These are phyloP conservation scores for Paralichthys olivaceus DNA, from an alignment of 2,113 vertebrate genomes.

Conservation along the genomic window DNA sequence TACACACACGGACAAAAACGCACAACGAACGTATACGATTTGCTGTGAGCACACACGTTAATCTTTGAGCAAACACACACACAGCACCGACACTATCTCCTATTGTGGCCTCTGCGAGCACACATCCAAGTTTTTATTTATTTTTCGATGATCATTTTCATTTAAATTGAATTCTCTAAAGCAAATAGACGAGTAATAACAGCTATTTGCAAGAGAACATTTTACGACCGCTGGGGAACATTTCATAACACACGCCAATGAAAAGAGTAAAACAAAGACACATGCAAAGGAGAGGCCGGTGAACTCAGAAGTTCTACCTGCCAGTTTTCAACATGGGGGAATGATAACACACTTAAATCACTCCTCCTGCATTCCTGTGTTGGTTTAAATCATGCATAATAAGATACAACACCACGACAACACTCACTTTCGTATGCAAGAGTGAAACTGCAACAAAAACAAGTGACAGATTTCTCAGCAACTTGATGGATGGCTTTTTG, in stretches of 20 bases:
- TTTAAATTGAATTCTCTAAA: conserved; percentile 9
- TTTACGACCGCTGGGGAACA: conserved; percentile 11
- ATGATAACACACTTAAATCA: background rate
- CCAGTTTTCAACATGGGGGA: background rate
- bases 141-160: conserved; percentile 7
- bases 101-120: conserved; percentile 15
- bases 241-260: conserved; percentile 14
- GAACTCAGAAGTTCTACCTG: background rate
- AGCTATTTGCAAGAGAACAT: background rate
- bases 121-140: background rate
- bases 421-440: no score
- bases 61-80: conserved; percentile 39
- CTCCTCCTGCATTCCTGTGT: background rate
- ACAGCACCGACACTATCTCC: background rate
- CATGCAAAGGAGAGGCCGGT: background rate
- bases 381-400: background rate
- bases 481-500: conserved; percentile 49
- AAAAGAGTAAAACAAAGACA: conserved; percentile 27
- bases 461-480: conserved; percentile 1
- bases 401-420: background rate
- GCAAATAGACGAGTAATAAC: background rate
- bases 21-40: conserved; percentile 31
- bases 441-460: conserved; percentile 17
- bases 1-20: conserved; percentile 38
- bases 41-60: conserved; percentile 5